phyloP scores from a whole-genome alignment of 2,888 invertebrate species.

The Trachelus troglodyta region DNA sequence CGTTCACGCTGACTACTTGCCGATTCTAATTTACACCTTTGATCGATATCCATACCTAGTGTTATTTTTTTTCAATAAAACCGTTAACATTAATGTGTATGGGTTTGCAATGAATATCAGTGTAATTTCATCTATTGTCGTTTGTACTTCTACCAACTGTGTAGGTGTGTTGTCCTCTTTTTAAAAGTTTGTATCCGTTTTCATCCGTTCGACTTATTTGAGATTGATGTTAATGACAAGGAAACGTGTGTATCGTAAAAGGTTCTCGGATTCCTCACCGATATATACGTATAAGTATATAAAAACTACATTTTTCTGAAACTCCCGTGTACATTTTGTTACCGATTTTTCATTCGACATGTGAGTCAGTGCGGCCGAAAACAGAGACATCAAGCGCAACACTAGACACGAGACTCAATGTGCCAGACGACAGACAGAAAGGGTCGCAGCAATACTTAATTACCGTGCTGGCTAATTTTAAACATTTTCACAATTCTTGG shows the following conservation, averaged over 20 bases:
- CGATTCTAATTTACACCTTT: not conserved
- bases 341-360: not conserved
- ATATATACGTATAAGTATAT: not conserved
- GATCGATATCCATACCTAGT: not conserved
- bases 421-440: constrained; percentile 60
- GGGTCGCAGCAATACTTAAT: constrained; percentile 36
- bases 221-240: not conserved
- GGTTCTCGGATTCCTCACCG: not conserved
- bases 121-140: not conserved
- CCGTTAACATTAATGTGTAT: not conserved
- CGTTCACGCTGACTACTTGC: constrained; percentile 28
- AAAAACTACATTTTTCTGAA: not conserved
- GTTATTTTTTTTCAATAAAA: not conserved
- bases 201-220: not conserved
- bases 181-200: not conserved
- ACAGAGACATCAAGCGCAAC: constrained; percentile 54
- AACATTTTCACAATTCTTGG: not conserved
- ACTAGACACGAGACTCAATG: constrained; percentile 61
- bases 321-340: not conserved
- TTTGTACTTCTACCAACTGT: not conserved
- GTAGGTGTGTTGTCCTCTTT: not conserved
- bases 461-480: not conserved
- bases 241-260: not conserved
- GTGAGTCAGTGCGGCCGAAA: constrained; percentile 44
- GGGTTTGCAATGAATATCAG: not conserved